Base-by-base conservation (phyloP, 2,797 vertebrate genomes). In the Leptoclinus maculatus region DNA sequence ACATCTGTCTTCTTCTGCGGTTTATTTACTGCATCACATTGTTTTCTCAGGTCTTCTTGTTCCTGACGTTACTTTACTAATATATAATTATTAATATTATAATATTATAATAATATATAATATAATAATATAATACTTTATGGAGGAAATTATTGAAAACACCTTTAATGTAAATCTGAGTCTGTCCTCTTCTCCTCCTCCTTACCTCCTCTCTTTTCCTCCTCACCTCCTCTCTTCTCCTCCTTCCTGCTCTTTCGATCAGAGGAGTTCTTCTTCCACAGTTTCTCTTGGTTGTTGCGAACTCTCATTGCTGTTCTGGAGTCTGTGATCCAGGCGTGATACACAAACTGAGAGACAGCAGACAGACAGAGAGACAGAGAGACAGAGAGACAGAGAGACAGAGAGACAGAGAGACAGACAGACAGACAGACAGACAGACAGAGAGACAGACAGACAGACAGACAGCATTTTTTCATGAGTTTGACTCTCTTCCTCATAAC, bases 281-380 rank as follows among this genome's bases (percentile, higher is more conserved):
- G 80, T 94, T 94, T 94, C 95, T 81, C 97, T 27, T 96, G 96
- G 79, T 95, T 96, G 69, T 84, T 95, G 12, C 96, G 94, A 85
- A 97, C 97, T 83, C 96, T 96, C 77, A 98, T 93, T 1, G 97
- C 97, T 41, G 97, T 97, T 92, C 96, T 97, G 72, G 97, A 97
- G 89, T 99, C 97, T n/a, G 97, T 98, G 68, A 99, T 97, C 98
- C 97, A 98, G 78, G 98, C 97, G 69, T 98, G 97, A 88, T 99
- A 99, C 60, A 98, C 96, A 91, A 98, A 98, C 98, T 99, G 54
- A 64, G 10, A 59, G n/a, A 38, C 12, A 76, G 89, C 62, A 83
- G 80, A 9, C 9, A 84, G 23, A 38, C 1, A 58, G 12, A 29
- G 29, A 29, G 29, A 29, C 29, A 29, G 27, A 36, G 34, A 36